Evolutionary conservation across 2,113 vertebrate genomes (phyloP).

Genomic region (Rhinolophus sinicus): DNA sequence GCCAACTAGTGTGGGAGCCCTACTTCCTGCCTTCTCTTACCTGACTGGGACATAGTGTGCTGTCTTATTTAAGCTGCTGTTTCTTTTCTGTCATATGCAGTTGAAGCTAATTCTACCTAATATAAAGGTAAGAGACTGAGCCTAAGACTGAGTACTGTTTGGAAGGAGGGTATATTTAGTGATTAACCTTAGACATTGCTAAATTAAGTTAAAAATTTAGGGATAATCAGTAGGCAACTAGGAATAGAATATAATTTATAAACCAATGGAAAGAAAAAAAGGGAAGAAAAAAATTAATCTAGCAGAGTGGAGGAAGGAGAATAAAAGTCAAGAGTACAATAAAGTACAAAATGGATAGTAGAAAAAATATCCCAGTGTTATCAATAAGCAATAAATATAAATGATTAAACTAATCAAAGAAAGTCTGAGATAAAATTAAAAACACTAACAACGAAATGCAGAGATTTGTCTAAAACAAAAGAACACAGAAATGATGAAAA

Average conservation of each 20-base stretch:
- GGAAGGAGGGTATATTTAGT: neutral
- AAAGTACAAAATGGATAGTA: neutral
- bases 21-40: neutral
- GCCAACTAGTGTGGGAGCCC: too few species aligned
- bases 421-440: constrained; percentile 29
- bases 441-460: neutral
- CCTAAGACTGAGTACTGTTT: neutral
- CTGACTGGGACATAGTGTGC: neutral
- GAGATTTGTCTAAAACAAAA: neutral
- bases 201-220: constrained; percentile 6
- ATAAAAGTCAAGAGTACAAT: neutral
- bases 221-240: neutral
- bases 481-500: neutral
- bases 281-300: neutral
- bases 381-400: neutral
- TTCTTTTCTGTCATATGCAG: neutral
- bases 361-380: neutral
- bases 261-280: constrained; percentile 22
- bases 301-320: neutral
- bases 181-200: neutral
- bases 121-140: neutral
- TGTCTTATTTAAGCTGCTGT: neutral
- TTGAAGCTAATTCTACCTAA: neutral
- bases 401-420: neutral
- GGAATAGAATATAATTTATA: constrained; percentile 7